These are phyloP conservation scores for Erythrocercus mccallii DNA, from an alignment of 2,113 vertebrate species.

Conservation along the genomic window DNA sequence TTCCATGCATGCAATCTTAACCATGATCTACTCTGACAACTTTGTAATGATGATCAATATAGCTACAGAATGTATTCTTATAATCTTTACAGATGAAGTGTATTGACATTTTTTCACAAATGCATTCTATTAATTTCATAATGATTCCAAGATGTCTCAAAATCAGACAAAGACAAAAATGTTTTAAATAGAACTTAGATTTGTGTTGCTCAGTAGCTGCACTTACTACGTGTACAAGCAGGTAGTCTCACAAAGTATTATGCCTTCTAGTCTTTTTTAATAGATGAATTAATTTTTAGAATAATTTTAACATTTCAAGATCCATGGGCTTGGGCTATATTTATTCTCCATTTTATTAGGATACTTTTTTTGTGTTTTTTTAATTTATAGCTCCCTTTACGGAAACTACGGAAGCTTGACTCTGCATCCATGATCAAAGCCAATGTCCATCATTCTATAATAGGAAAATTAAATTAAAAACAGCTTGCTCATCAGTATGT, in stretches of 20 bases:
- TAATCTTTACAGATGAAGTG: not conserved
- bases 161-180: not conserved
- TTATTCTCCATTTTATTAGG: conserved; percentile 25
- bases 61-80: not conserved
- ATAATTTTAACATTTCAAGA: not conserved
- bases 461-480: conserved; percentile 24
- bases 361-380: not conserved
- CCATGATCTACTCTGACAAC: not conserved
- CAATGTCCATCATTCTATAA: conserved; percentile 26
- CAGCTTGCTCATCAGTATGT: not conserved
- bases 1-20: not conserved
- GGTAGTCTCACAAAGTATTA: not conserved
- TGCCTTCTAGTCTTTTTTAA: not conserved
- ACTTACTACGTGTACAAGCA: not conserved
- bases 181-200: not conserved
- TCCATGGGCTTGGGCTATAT: not conserved
- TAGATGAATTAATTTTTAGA: not conserved
- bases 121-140: not conserved
- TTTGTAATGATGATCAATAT: not conserved
- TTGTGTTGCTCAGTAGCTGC: not conserved
- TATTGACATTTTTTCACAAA: not conserved
- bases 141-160: not conserved
- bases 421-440: conserved; percentile 37
- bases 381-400: not conserved
- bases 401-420: conserved; percentile 29